Conservation (phyloP, 2,888 invertebrate genomes). For the Plagodis dolabraria region DNA sequence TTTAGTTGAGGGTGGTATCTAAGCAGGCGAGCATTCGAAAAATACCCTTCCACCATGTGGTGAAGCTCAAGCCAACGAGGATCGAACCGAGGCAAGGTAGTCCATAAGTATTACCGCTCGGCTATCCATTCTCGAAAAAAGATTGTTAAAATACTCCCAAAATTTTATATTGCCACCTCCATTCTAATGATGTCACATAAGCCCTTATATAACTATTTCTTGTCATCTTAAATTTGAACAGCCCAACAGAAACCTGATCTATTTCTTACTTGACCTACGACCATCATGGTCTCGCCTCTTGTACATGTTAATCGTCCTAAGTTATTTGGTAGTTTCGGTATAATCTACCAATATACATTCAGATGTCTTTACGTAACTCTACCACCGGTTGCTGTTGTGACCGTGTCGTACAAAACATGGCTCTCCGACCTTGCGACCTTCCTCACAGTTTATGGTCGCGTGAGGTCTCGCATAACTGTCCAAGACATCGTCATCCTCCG, state of each 20-base stretch:
- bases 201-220: too few relatives aligned
- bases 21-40: too few relatives aligned
- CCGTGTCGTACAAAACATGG: slow-evolving; percentile 2
- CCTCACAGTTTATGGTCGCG: slow-evolving; percentile 19
- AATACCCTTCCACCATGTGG: too few relatives aligned
- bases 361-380: slow-evolving; percentile 1
- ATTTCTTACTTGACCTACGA: background rate
- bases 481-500: slow-evolving; percentile 13
- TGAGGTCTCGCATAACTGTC: slow-evolving; percentile 19
- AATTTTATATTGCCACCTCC: too few relatives aligned
- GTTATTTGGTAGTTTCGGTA: background rate
- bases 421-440: slow-evolving; percentile 23
- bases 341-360: background rate
- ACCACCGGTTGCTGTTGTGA: background rate
- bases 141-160: too few relatives aligned
- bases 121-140: too few relatives aligned
- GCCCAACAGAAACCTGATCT: background rate
- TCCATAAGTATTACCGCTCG: too few relatives aligned
- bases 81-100: too few relatives aligned
- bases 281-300: background rate
- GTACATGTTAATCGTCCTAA: background rate
- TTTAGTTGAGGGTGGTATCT: too few relatives aligned
- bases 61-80: too few relatives aligned
- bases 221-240: too few relatives aligned
- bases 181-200: too few relatives aligned